These are phyloP conservation scores for Globodera ellingtonae DNA, from an alignment of 1,140 invertebrate genomes.

Conservation along the genomic window DNA sequence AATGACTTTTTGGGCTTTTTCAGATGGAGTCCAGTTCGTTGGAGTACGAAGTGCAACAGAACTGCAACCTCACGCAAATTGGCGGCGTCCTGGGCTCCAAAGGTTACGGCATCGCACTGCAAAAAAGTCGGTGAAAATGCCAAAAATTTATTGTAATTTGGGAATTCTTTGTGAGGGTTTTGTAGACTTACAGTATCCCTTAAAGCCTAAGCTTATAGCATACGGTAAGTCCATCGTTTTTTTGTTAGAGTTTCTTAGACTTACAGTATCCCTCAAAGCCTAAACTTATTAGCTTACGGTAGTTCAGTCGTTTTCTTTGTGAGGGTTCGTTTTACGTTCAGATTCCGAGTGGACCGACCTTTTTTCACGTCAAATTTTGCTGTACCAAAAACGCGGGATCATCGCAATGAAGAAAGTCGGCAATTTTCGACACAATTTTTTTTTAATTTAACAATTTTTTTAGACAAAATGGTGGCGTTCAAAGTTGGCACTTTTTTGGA, in stretches of 20 bases:
- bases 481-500: conserved; percentile 48
- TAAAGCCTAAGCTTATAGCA: too few species aligned
- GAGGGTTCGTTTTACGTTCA: not conserved
- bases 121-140: conserved; percentile 46
- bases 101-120: conserved; percentile 72
- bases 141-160: conserved; percentile 1
- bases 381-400: conserved; percentile 63
- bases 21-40: conserved; percentile 76
- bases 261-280: too few species aligned
- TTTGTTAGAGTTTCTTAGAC: too few species aligned
- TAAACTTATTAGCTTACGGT: too few species aligned
- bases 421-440: not conserved
- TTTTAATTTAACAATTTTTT: not conserved
- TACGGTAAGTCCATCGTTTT: too few species aligned
- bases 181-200: too few species aligned
- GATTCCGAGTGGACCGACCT: conserved; percentile 64
- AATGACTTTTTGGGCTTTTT: not conserved
- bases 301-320: too few species aligned
- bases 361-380: conserved; percentile 61
- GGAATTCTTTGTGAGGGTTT: not conserved
- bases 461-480: conserved; percentile 64
- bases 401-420: conserved; percentile 63
- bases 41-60: conserved; percentile 89
- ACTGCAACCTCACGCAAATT: conserved; percentile 96
- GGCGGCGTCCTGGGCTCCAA: conserved; percentile 90